phyloP scores from a whole-genome alignment of 1,140 invertebrate species.

The Dendrolimus punctatus region DNA sequence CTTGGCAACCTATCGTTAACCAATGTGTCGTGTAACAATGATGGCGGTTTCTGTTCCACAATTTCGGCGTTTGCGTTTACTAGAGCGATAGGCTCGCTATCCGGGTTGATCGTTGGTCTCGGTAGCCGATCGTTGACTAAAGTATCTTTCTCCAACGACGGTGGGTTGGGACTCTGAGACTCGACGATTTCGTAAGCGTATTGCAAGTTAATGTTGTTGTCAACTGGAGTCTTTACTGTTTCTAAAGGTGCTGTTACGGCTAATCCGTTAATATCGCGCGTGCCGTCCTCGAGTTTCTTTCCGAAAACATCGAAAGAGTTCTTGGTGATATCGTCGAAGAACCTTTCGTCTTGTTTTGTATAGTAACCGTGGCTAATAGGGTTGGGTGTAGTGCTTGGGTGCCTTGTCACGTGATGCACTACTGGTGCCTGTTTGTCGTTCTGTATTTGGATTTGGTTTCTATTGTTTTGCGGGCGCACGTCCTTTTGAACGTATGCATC shows the following conservation, averaged over 20 bases:
- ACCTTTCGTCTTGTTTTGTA: conserved; percentile 80
- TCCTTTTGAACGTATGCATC: conserved; percentile 37
- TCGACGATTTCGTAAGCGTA: conserved; percentile 63
- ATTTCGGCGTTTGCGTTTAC: conserved; percentile 32
- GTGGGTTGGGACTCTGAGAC: conserved; percentile 41
- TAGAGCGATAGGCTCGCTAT: conserved; percentile 62
- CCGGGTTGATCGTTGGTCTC: conserved; percentile 76
- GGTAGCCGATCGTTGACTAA: conserved; percentile 75
- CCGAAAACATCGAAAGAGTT: conserved; percentile 85
- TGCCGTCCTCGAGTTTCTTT: conserved; percentile 75
- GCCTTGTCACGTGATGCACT: conserved; percentile 41
- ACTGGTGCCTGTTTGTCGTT: conserved; percentile 45
- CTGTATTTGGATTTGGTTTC: conserved; percentile 52
- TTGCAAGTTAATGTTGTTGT: conserved; percentile 57
- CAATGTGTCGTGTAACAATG: conserved; percentile 74
- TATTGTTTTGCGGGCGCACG: conserved; percentile 37
- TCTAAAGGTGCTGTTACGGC: conserved; percentile 60
- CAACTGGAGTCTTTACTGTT: conserved; percentile 51
- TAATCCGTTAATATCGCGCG: conserved; percentile 70
- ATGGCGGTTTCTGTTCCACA: conserved; percentile 52
- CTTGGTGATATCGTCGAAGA: conserved; percentile 82
- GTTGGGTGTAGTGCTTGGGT: conserved; percentile 72
- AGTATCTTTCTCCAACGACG: conserved; percentile 74
- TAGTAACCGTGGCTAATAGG: conserved; percentile 78
- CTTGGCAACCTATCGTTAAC: conserved; percentile 75